Evolutionary conservation across 2,113 vertebrate genomes (phyloP).

Genomic region (Carassius gibelio): DNA sequence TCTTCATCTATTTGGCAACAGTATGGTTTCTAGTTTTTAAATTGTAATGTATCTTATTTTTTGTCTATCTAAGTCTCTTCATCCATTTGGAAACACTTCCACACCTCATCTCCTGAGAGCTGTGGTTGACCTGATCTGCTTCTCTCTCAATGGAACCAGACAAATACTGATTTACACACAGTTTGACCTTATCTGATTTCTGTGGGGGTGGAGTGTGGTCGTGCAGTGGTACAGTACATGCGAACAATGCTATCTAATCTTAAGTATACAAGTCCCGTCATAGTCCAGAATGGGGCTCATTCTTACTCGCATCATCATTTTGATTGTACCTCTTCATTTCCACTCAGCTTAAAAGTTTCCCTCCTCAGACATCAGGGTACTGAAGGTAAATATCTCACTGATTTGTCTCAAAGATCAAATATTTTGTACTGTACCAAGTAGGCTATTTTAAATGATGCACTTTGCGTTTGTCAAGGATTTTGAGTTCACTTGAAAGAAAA

Average conservation of each 20-base stretch:
- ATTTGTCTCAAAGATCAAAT: neutral
- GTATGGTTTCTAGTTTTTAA: neutral
- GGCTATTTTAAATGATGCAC: neutral
- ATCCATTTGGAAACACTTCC: constrained; percentile 3
- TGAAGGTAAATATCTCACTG: neutral
- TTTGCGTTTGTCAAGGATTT: neutral
- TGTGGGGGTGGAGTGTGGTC: neutral
- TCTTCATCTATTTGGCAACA: neutral
- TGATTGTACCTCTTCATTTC: neutral
- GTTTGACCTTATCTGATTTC: constrained; percentile 31
- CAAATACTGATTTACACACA: constrained; percentile 43
- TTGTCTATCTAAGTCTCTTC: neutral
- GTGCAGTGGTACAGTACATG: constrained; percentile 3
- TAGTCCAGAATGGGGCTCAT: neutral
- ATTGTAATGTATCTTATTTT: neutral
- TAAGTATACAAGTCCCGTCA: constrained; percentile 27
- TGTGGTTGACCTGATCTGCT: neutral
- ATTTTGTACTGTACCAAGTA: neutral
- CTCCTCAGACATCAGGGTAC: neutral
- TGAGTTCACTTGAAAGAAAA: constrained; percentile 7
- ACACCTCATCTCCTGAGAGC: constrained; percentile 10
- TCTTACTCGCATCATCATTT: neutral
- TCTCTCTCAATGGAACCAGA: constrained; percentile 46
- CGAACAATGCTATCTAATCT: constrained; percentile 36
- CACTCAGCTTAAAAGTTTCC: neutral